phyloP scores from a whole-genome alignment of 2,888 invertebrate species.

The Lissonota sp. region DNA sequence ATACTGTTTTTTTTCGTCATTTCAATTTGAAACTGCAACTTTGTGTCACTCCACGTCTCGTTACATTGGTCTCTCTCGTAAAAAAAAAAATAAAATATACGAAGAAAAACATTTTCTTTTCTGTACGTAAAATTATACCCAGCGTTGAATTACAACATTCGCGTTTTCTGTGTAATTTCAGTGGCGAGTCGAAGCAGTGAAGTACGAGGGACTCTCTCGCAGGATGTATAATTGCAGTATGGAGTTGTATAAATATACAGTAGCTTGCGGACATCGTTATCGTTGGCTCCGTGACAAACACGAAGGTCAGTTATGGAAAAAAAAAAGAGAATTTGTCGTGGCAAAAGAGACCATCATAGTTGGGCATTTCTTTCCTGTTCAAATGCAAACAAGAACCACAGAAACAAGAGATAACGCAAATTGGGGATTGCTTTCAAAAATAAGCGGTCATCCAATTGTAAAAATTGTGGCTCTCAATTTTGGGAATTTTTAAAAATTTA shows the following conservation, averaged over 20 bases:
- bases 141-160: slow-evolving; percentile 2
- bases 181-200: background rate
- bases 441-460: no score
- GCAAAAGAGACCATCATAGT: no score
- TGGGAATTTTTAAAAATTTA: background rate
- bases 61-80: background rate
- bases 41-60: background rate
- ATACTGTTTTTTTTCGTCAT: background rate
- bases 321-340: slow-evolving; percentile 11
- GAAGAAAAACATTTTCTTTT: slow-evolving; percentile 2
- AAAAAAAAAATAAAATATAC: background rate
- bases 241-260: background rate
- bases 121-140: background rate
- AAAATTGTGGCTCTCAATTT: background rate
- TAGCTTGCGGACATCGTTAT: slow-evolving; percentile 23
- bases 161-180: slow-evolving; percentile 32
- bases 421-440: no score
- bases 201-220: slow-evolving; percentile 4
- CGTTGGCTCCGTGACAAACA: slow-evolving; percentile 17
- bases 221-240: slow-evolving; percentile 36
- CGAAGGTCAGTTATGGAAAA: slow-evolving; percentile 23
- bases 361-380: no score
- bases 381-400: no score
- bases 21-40: slow-evolving; percentile 7
- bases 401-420: no score